These are phyloP conservation scores for Adoxophyes honmai DNA, from an alignment of 1,140 invertebrate species.

Conservation along the genomic window DNA sequence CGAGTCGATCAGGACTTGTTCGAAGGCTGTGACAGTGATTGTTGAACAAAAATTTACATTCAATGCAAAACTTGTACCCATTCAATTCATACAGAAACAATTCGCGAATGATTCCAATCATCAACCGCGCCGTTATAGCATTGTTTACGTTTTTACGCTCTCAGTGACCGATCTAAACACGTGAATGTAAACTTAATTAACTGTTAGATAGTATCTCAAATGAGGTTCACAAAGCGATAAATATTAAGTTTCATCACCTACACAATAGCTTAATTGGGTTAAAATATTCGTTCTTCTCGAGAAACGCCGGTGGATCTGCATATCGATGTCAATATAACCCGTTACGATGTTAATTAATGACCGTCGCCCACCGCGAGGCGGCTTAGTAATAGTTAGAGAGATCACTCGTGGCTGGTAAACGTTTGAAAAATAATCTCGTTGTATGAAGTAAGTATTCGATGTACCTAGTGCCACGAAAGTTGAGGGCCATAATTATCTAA, in stretches of 20 bases:
- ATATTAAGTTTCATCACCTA: neutral
- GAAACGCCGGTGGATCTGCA: slow-evolving; percentile 8
- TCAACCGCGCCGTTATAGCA: neutral
- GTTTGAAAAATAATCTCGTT: too few relatives aligned
- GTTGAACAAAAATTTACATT: too few relatives aligned
- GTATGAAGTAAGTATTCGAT: too few relatives aligned
- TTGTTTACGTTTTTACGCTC: slow-evolving; percentile 2
- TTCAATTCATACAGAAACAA: neutral
- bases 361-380: neutral
- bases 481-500: too few relatives aligned
- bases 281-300: slow-evolving; percentile 6
- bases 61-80: neutral
- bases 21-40: too few relatives aligned
- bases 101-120: neutral
- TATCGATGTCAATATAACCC: slow-evolving; percentile 14
- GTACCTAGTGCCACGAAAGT: too few relatives aligned
- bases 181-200: slow-evolving; percentile 13
- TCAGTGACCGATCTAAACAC: neutral
- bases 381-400: neutral
- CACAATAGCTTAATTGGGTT: slow-evolving; percentile 14
- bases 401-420: neutral
- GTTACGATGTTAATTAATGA: slow-evolving; percentile 9
- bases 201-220: neutral
- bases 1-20: too few relatives aligned
- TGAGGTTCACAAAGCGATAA: slow-evolving; percentile 4